Evolutionary conservation across 2,797 vertebrate genomes (phyloP), one percentile per base, ranked within the genome.

Genomic region (Melanotaenia maccullochi): DNA sequence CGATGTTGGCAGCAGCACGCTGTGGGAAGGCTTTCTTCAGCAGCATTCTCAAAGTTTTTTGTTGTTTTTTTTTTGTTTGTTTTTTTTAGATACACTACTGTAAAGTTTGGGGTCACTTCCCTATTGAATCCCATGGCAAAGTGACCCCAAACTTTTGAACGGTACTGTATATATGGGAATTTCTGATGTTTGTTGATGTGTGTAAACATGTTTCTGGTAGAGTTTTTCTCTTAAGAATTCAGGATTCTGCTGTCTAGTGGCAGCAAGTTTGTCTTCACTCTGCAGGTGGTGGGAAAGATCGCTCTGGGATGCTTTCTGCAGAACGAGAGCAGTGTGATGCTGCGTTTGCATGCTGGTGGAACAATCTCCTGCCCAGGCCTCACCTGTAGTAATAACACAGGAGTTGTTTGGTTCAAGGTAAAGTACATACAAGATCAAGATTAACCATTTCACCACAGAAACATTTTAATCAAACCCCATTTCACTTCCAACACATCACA

Each of bases 341-440:
- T 93, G 75, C 0, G 0, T 0, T 0, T 38, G 3, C 1, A 0
- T 20, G 0, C 0, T 14, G 75, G 73, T 1, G 87, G 73, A 0
- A 0, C 0, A 0, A 60, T 94, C 51, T 0, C 22, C 14, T 94
- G 93, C 57, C 92, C 91, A 0, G 79, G 79, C 16, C 28, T 71
- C 54, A 63, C 18, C 62, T 92, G 90, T 36, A 72, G 70, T 12
- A 28, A 73, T 71, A 69, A 67, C 64, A 68, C 60, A 54, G 1
- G 44, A 2, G 75, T 88, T 54, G 64, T 18, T 25, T 94, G 93
- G 92, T 91, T 85, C 87, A 90, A 92, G 90, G 92, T 93, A 35
- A 71, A 16, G n/a, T 1, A 22, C 32, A 44, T 35, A 54, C 24
- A 44, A 49, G 20, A 24, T 4, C 20, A 36, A 14, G 1, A 24